Evolutionary conservation across 2,888 invertebrate species (phyloP), one percentile per base, ranked within the genome.

Genomic region (Eustalomyia histrio): DNA sequence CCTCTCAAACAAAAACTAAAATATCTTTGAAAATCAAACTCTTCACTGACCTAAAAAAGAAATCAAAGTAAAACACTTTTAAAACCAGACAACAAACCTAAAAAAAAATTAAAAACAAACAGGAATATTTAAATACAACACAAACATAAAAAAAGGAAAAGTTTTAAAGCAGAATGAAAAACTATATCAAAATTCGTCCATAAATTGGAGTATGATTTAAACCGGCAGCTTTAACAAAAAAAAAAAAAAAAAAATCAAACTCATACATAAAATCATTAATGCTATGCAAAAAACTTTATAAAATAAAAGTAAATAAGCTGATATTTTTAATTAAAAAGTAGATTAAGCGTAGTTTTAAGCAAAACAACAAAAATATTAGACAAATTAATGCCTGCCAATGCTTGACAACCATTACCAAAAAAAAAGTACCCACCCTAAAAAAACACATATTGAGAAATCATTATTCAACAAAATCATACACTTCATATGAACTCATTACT

Each of bases 131-230:
- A 47, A 35, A 73, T 52, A 67, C n/a, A 60, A 29, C 16, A 64
- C 24, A 69, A n/a, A 73, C 57, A 50, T 39, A 82, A 80, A 79
- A 72, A 83, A 82, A 79, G 85, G 86, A 84, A 83, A 85, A 85
- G 87, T 88, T 83, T 79, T 76, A 85, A 88, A 87, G 88, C 88
- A 89, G 84, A 88, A 86, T 87, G 78, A 88, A 78, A 69, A 81
- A 81, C 81, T 81, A 89, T 89, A 89, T 89, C 89, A 88, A 89
- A 86, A 89, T 89, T 89, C 89, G 89, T 89, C 89, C 89, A 89
- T 87, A 84, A 87, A 86, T 89, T 89, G 89, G 89, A 89, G 89
- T 84, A 83, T 85, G 85, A 84, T 83, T 76, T 84, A 86, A 85
- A 61, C 83, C 83, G 83, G 79, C 52, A 73, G 73, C 69, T 67